phyloP scores from a whole-genome alignment of 1,140 invertebrate genomes.

The Cepaea nemoralis region DNA sequence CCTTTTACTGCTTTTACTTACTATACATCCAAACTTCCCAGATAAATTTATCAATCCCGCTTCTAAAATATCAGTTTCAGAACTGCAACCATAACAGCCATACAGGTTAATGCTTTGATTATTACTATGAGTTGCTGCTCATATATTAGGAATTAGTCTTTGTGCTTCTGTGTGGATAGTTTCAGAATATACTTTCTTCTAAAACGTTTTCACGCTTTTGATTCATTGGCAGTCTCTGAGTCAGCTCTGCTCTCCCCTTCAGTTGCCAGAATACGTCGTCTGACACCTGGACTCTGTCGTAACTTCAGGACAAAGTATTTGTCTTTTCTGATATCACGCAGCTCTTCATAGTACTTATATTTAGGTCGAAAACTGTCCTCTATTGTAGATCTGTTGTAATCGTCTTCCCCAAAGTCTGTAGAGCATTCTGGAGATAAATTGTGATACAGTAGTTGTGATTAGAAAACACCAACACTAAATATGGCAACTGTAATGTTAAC shows the following conservation, averaged over 20 bases:
- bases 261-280: conserved; percentile 32
- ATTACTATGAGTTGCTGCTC: not conserved
- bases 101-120: too few relatives aligned
- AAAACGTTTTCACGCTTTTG: conserved; percentile 38
- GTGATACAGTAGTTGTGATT: too few relatives aligned
- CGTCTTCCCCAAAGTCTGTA: conserved; percentile 47
- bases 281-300: conserved; percentile 54
- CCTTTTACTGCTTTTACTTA: not conserved
- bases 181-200: too few relatives aligned
- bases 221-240: conserved; percentile 39
- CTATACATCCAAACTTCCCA: not conserved
- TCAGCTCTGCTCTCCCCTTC: conserved; percentile 34
- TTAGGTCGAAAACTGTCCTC: conserved; percentile 55
- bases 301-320: conserved; percentile 57
- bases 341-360: conserved; percentile 62
- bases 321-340: conserved; percentile 54
- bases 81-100: too few relatives aligned
- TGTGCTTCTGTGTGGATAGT: too few relatives aligned
- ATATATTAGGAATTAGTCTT: not conserved
- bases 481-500: too few relatives aligned
- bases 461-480: too few relatives aligned
- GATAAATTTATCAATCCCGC: not conserved
- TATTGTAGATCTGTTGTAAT: conserved; percentile 33
- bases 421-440: conserved; percentile 44
- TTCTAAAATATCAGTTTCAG: too few relatives aligned